Evolutionary conservation across 2,797 vertebrate genomes (phyloP).

Genomic region (Poeciliopsis presidionis): DNA sequence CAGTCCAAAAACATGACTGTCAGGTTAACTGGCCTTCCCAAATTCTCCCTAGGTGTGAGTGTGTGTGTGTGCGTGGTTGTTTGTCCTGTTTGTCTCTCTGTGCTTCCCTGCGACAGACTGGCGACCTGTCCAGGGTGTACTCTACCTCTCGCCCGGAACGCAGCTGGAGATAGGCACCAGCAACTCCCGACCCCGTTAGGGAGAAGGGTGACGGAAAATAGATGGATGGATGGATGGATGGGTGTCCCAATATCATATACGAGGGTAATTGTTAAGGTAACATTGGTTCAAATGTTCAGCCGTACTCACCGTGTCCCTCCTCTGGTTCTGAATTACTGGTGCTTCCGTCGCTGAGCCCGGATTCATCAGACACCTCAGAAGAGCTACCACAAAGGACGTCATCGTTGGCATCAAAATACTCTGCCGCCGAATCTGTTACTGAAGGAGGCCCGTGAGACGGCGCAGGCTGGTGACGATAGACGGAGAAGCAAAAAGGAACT

Average conservation of each 20-base stretch:
- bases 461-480: slow-evolving; percentile 51
- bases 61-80: too few species aligned
- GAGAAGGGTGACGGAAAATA: too few species aligned
- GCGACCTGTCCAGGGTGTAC: too few species aligned
- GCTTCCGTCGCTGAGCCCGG: slow-evolving; percentile 87
- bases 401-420: slow-evolving; percentile 92
- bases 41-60: too few species aligned
- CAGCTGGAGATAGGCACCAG: too few species aligned
- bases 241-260: not conserved
- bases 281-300: not conserved
- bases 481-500: not conserved
- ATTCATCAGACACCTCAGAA: slow-evolving; percentile 86
- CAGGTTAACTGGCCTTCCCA: too few species aligned
- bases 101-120: too few species aligned
- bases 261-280: not conserved
- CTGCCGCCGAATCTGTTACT: slow-evolving; percentile 85
- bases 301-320: slow-evolving; percentile 76
- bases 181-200: too few species aligned
- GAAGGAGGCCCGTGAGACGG: slow-evolving; percentile 82
- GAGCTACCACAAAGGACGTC: slow-evolving; percentile 86
- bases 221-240: too few species aligned
- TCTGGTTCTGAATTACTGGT: slow-evolving; percentile 87
- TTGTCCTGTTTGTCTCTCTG: too few species aligned
- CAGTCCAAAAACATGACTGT: too few species aligned
- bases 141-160: too few species aligned